These are phyloP conservation scores for Hippoglossus stenolepis DNA, from an alignment of 2,113 vertebrate species.

Conservation along the genomic window DNA sequence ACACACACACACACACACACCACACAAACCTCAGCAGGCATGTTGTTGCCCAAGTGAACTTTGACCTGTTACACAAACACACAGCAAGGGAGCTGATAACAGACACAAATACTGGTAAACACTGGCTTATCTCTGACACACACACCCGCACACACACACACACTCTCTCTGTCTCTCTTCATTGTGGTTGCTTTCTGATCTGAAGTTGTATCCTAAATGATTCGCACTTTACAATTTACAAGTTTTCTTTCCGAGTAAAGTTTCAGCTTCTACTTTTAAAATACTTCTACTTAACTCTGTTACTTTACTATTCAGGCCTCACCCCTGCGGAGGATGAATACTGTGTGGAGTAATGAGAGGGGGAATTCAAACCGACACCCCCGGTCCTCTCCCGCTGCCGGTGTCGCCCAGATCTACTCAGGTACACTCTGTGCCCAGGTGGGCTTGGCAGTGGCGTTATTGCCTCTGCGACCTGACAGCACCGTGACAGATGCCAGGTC, in stretches of 20 bases:
- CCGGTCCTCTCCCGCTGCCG: constrained; percentile 37
- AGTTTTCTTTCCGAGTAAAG: constrained; percentile 1
- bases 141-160: constrained; percentile 23
- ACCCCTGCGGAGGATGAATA: constrained; percentile 17
- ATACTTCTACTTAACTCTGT: neutral
- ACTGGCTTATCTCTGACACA: constrained; percentile 50
- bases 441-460: constrained; percentile 60
- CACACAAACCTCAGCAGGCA: constrained; percentile 34
- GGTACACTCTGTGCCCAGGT: constrained; percentile 58
- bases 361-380: constrained; percentile 60
- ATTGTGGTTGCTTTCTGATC: too few relatives aligned
- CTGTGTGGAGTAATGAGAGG: constrained; percentile 57
- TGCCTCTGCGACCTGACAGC: constrained; percentile 63
- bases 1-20: constrained; percentile 7
- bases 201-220: neutral
- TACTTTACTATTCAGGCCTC: neutral
- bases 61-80: constrained; percentile 73
- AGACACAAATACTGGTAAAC: constrained; percentile 66
- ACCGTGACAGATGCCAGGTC: constrained; percentile 64
- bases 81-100: constrained; percentile 61
- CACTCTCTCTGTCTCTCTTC: neutral
- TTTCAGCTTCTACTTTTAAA: constrained; percentile 6
- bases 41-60: constrained; percentile 65
- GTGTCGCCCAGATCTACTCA: constrained; percentile 61
- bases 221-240: neutral